These are phyloP conservation scores for Maccullochella peelii DNA, from an alignment of 2,113 vertebrate species.

Conservation along the genomic window DNA sequence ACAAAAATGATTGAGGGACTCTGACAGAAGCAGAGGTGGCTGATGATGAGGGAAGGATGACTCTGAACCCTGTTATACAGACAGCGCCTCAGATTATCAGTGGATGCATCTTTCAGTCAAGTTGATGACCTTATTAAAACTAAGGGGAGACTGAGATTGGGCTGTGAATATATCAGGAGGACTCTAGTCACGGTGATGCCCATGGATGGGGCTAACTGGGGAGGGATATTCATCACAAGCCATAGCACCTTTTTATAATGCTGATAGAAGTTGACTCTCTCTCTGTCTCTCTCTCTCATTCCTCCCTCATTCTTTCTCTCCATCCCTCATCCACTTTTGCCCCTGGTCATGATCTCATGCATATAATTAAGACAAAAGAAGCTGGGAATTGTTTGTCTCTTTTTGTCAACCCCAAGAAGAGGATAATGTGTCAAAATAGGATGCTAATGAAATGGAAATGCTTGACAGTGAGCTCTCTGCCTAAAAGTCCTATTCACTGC, in stretches of 20 bases:
- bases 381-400: slow-evolving; percentile 68
- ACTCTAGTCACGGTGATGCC: slow-evolving; percentile 68
- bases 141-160: slow-evolving; percentile 78
- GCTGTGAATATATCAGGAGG: slow-evolving; percentile 78
- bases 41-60: slow-evolving; percentile 52
- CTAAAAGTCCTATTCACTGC: slow-evolving; percentile 53
- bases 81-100: slow-evolving; percentile 74
- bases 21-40: slow-evolving; percentile 55
- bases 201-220: slow-evolving; percentile 63
- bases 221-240: slow-evolving; percentile 72
- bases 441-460: slow-evolving; percentile 77
- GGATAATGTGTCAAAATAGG: slow-evolving; percentile 74
- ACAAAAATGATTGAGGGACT: slow-evolving; percentile 68
- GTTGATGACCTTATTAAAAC: slow-evolving; percentile 83
- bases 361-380: slow-evolving; percentile 80
- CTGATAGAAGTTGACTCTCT: slow-evolving; percentile 61
- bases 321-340: slow-evolving; percentile 53
- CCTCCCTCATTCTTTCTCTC: slow-evolving; percentile 43
- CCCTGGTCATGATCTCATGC: slow-evolving; percentile 71
- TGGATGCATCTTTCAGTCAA: slow-evolving; percentile 79
- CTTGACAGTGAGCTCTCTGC: slow-evolving; percentile 64
- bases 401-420: slow-evolving; percentile 61
- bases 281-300: slow-evolving; percentile 19
- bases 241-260: slow-evolving; percentile 73
- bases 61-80: slow-evolving; percentile 56